Conservation (phyloP, 1,140 invertebrate genomes). For the Drosophila simulans region DNA sequence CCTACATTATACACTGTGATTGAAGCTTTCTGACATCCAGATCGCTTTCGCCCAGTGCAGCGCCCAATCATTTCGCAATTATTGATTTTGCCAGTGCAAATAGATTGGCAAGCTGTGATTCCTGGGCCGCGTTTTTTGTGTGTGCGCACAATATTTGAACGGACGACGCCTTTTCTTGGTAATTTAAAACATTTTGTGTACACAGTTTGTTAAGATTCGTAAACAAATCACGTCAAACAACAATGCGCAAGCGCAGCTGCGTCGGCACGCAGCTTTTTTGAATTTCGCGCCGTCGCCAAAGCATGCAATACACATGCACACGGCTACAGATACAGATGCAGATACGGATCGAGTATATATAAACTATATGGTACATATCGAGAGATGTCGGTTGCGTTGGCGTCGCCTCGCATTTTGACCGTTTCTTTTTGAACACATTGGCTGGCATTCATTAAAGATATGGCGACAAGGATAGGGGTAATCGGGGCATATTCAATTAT, state of each 20-base stretch:
- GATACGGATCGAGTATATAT: background rate
- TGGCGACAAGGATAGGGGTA: conserved; percentile 8
- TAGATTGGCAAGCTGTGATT: conserved; percentile 53
- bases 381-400: conserved; percentile 50
- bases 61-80: conserved; percentile 32
- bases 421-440: conserved; percentile 48
- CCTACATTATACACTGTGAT: no score
- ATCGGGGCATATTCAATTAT: background rate
- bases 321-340: no score
- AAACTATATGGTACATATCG: conserved; percentile 11
- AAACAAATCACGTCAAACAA: conserved; percentile 79
- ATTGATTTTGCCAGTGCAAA: conserved; percentile 45
- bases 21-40: background rate
- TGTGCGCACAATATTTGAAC: conserved; percentile 59
- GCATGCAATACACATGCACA: conserved; percentile 5
- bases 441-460: conserved; percentile 51
- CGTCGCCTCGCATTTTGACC: conserved; percentile 49
- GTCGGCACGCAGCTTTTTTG: conserved; percentile 29
- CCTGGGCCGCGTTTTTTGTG: conserved; percentile 31
- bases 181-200: conserved; percentile 75
- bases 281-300: conserved; percentile 34
- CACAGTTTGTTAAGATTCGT: conserved; percentile 76
- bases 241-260: conserved; percentile 36
- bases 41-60: background rate
- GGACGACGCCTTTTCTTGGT: conserved; percentile 68